A percentile compares a stretch with the other conserved stretches of the same genome.
Evolutionary conservation across 2,797 vertebrate species (phyloP).

Genomic region (Lutjanus argentimaculatus): DNA sequence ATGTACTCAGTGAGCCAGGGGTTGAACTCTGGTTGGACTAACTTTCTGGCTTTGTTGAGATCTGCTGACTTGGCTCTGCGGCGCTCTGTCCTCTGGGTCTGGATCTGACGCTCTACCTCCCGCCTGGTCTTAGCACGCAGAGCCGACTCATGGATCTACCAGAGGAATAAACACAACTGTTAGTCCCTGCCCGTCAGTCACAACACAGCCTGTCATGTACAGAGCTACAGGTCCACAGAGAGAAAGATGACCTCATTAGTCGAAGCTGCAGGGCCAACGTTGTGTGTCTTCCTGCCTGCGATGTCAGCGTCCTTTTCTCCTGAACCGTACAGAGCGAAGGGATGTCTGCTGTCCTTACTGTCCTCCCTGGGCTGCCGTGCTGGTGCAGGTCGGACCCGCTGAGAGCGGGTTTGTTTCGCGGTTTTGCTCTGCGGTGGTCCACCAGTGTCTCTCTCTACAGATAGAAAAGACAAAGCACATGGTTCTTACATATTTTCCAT

Average conservation of each 20-base stretch:
- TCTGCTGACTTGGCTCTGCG: slow-evolving; percentile 88
- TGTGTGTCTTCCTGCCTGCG: slow-evolving; percentile 93
- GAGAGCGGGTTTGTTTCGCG: slow-evolving; percentile 70
- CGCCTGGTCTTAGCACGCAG: slow-evolving; percentile 93
- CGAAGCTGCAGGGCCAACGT: slow-evolving; percentile 90
- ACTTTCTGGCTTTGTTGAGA: slow-evolving; percentile 79
- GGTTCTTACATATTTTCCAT: too few species aligned
- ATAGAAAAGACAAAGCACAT: slow-evolving; percentile 6
- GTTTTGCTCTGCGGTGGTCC: slow-evolving; percentile 67
- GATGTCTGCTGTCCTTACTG: slow-evolving; percentile 88
- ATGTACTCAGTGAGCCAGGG: slow-evolving; percentile 98
- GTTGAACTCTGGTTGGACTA: slow-evolving; percentile 86
- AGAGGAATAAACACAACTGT: slow-evolving; percentile 27
- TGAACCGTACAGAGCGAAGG: slow-evolving; percentile 94
- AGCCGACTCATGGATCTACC: slow-evolving; percentile 94
- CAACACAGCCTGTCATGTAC: not conserved
- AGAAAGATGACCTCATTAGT: slow-evolving; percentile 87
- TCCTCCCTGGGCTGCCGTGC: slow-evolving; percentile 72
- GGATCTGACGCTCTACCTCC: slow-evolving; percentile 90
- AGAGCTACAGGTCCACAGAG: not conserved
- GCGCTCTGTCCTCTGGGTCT: slow-evolving; percentile 80
- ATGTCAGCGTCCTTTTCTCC: slow-evolving; percentile 91
- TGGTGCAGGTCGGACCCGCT: slow-evolving; percentile 69
- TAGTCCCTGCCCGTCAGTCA: slow-evolving; percentile 1
- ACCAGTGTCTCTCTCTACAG: slow-evolving; percentile 46